Evolutionary conservation across 1,140 invertebrate species (phyloP), one percentile per base, ranked within the genome.

Genomic region (Ostrea denselamellosa): DNA sequence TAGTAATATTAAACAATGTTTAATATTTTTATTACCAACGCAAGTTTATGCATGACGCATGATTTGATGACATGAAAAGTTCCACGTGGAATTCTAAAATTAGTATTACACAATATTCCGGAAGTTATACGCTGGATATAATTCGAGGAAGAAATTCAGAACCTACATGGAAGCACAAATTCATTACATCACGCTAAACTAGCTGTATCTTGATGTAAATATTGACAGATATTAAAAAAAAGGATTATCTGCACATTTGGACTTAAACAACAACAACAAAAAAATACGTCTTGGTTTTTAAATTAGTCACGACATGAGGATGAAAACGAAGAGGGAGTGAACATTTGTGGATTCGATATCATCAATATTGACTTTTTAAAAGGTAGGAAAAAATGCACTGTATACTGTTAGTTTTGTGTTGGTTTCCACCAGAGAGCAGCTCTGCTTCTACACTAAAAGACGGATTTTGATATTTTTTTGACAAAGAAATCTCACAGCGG

Each of bases 41-140:
- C 34, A n/a, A n/a, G n/a, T 34, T 81, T 22, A 77, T 34, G 7
- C 9, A 17, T 77, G 68, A 77, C 25, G 68, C 68, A 77, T 77
- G 68, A 17, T 77, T 77, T 34, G 68, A 44, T 77, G 68, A 53
- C 53, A 54, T 52, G 53, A 52, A 83, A 53, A n/a, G 44, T 51
- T 52, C 12, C 85, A 86, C 85, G 85, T 86, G 85, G 85, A 86
- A 19, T 82, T 81, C 85, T 86, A 86, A 86, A 86, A 56, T 82
- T 86, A 86, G 71, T 25, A 25, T 22, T 52, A 52, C 52, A 62
- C 71, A 44, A 71, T 85, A 71, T 51, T 86, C 85, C 25, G 53
- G 34, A 58, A 71, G 19, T 86, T 53, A 19, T 14, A 54, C 58
- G 17, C 44, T 68, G 71, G 85, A 68, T 85, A 58, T 44, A 52